Evolutionary conservation across 1,140 invertebrate genomes (phyloP).

Genomic region (Drosophila parabipectinata): DNA sequence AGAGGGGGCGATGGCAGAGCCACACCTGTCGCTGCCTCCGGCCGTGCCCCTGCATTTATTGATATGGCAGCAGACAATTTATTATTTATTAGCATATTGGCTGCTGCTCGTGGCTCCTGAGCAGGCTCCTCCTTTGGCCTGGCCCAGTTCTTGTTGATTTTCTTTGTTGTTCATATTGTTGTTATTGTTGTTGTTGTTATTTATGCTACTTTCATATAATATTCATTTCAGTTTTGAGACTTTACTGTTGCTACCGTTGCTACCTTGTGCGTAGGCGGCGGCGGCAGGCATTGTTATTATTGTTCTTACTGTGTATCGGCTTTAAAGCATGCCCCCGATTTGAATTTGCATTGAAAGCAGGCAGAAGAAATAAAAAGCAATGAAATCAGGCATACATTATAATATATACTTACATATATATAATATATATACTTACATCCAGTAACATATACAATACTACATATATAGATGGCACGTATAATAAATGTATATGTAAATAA

Average conservation of each 20-base stretch:
- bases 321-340: slow-evolving; percentile 69
- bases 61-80: slow-evolving; percentile 77
- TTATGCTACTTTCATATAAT: slow-evolving; percentile 80
- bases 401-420: slow-evolving; percentile 24
- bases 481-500: slow-evolving; percentile 76
- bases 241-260: slow-evolving; percentile 53
- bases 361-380: slow-evolving; percentile 14
- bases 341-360: slow-evolving; percentile 72
- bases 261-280: slow-evolving; percentile 43
- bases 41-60: slow-evolving; percentile 61
- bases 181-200: slow-evolving; percentile 59
- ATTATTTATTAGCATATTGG: slow-evolving; percentile 81
- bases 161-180: slow-evolving; percentile 32
- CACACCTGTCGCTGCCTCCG: background rate
- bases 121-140: slow-evolving; percentile 8
- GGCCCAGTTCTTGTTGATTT: slow-evolving; percentile 37
- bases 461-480: slow-evolving; percentile 73
- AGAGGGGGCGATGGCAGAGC: background rate
- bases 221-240: slow-evolving; percentile 72
- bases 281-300: slow-evolving; percentile 55
- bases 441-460: slow-evolving; percentile 50
- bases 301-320: slow-evolving; percentile 41
- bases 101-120: slow-evolving; percentile 16
- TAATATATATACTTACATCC: slow-evolving; percentile 19
- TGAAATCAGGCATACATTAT: slow-evolving; percentile 38